Percentiles rank a stretch among this genome's conserved stretches.
Evolutionary conservation across 1,140 invertebrate genomes (phyloP).

Genomic region (Antheraea pernyi): DNA sequence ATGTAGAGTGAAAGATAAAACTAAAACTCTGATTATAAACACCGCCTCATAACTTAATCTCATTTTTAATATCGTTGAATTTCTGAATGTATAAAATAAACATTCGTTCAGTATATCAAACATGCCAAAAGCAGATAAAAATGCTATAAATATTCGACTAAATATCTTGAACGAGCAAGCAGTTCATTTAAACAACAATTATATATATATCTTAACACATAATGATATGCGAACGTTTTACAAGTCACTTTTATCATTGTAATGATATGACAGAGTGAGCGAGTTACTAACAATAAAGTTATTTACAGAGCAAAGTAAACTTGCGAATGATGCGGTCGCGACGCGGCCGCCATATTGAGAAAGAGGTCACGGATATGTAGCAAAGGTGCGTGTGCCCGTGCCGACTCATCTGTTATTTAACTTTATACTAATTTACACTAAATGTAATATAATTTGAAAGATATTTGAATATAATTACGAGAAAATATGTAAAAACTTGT

Average conservation of each 20-base stretch:
- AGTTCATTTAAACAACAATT: neutral
- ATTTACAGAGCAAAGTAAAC: constrained; percentile 3
- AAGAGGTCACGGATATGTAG: neutral
- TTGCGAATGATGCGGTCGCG: neutral
- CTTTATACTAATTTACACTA: too few species aligned
- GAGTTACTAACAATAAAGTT: constrained; percentile 1
- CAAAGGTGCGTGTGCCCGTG: neutral
- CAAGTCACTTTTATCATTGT: neutral
- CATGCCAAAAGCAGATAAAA: neutral
- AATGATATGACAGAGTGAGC: neutral
- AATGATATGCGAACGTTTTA: neutral
- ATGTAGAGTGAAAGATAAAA: too few species aligned
- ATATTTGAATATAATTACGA: too few species aligned
- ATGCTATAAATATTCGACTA: neutral
- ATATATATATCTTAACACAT: neutral
- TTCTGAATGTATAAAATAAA: neutral
- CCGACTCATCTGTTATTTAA: neutral
- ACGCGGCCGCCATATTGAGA: neutral
- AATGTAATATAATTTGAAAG: too few species aligned
- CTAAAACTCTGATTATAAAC: too few species aligned
- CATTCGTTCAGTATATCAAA: neutral
- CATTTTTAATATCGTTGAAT: neutral
- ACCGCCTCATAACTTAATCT: neutral
- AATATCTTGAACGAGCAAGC: neutral
- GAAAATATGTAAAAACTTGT: too few species aligned